These are phyloP conservation scores for Manis crassicaudata DNA, from an alignment of 2,797 vertebrate species.

Conservation along the genomic window DNA sequence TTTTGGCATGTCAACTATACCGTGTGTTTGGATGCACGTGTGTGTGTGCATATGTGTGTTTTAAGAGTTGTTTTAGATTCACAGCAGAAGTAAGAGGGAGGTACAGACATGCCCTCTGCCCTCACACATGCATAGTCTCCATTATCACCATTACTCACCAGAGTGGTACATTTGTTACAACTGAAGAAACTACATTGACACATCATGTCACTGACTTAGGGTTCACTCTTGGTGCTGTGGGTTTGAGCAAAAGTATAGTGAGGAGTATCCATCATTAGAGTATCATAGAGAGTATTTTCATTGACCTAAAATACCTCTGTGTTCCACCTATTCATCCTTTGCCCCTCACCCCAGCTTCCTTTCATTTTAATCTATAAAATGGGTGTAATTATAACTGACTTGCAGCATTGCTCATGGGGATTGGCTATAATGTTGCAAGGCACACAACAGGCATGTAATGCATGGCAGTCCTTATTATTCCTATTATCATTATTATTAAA, in stretches of 20 bases:
- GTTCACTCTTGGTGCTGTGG: neutral
- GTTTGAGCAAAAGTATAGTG: neutral
- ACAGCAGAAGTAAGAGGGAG: neutral
- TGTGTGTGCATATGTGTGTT: neutral
- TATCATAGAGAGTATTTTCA: neutral
- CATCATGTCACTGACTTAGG: neutral
- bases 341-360: neutral
- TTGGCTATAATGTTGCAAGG: neutral
- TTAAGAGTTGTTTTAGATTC: neutral
- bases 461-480: neutral
- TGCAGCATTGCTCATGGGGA: neutral
- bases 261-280: neutral
- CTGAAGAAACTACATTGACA: neutral
- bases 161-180: neutral
- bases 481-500: neutral
- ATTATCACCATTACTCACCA: neutral
- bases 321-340: neutral
- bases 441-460: neutral
- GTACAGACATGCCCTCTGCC: neutral
- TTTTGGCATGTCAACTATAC: neutral
- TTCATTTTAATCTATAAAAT: neutral
- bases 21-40: neutral
- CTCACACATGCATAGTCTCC: neutral
- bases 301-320: neutral
- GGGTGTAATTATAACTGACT: neutral